Evolutionary conservation across 2,113 vertebrate genomes (phyloP).

Genomic region (Takifugu flavidus): DNA sequence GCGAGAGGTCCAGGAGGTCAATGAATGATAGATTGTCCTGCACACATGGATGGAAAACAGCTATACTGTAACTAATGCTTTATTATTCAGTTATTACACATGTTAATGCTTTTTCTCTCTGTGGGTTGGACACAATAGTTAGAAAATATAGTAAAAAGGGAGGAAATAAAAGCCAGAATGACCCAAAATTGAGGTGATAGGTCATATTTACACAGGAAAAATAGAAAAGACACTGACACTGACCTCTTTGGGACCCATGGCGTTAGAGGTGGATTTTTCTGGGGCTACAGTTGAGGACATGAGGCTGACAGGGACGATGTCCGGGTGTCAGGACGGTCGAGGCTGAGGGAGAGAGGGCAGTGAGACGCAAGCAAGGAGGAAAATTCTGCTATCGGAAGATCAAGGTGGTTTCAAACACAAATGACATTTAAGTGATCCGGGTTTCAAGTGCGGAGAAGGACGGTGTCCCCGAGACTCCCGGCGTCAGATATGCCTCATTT

Average conservation of each 20-base stretch:
- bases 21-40: too few relatives aligned
- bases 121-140: not conserved
- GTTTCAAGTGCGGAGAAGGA: not conserved
- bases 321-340: conserved; percentile 59
- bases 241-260: conserved; percentile 78
- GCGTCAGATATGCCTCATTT: conserved; percentile 6
- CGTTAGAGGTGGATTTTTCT: conserved; percentile 70
- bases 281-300: conserved; percentile 78
- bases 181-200: not conserved
- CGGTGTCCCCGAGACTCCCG: conserved; percentile 6
- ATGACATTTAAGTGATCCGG: not conserved
- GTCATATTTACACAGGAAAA: not conserved
- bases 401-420: too few relatives aligned
- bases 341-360: too few relatives aligned
- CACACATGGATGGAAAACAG: too few relatives aligned
- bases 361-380: not conserved
- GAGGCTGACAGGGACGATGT: conserved; percentile 54
- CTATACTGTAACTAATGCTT: too few relatives aligned
- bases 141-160: not conserved
- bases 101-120: not conserved
- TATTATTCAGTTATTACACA: too few relatives aligned
- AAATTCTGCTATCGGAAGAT: not conserved
- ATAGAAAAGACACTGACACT: conserved; percentile 8
- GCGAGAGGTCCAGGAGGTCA: not conserved
- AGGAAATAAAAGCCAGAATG: not conserved